Conservation (phyloP, 2,888 invertebrate species). For the Ophion ellenae region DNA sequence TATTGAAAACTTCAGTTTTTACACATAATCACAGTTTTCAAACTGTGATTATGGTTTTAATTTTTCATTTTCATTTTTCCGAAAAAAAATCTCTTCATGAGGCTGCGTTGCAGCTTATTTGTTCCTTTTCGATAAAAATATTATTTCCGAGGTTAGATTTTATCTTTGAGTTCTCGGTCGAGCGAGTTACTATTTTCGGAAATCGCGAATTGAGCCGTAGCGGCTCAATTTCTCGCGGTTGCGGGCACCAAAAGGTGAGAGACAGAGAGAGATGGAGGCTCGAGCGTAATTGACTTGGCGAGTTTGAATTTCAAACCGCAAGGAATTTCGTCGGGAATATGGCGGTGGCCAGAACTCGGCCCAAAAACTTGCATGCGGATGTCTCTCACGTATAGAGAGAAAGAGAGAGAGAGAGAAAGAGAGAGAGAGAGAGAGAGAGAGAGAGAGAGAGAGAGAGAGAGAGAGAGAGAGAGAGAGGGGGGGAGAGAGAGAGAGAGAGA, state of each 20-base stretch:
- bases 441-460: background rate
- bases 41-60: too few species aligned
- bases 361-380: slow-evolving; percentile 31
- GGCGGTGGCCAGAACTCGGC: slow-evolving; percentile 30
- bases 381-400: slow-evolving; percentile 6
- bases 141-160: too few species aligned
- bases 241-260: too few species aligned
- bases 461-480: slow-evolving; percentile 7
- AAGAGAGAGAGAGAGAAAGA: background rate
- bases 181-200: background rate
- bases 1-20: too few species aligned
- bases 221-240: too few species aligned
- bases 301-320: slow-evolving; percentile 38
- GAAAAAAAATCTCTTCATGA: too few species aligned
- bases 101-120: too few species aligned
- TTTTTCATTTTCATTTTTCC: too few species aligned
- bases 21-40: too few species aligned
- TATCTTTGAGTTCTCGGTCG: too few species aligned
- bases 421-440: background rate
- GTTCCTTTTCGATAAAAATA: too few species aligned
- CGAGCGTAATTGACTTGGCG: slow-evolving; percentile 1
- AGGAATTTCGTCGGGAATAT: slow-evolving; percentile 41
- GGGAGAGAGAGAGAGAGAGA: background rate
- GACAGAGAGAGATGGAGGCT: background rate
- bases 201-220: too few species aligned